These are phyloP conservation scores for Platichthys stellatus DNA, from an alignment of 2,113 vertebrate genomes.

Conservation along the genomic window DNA sequence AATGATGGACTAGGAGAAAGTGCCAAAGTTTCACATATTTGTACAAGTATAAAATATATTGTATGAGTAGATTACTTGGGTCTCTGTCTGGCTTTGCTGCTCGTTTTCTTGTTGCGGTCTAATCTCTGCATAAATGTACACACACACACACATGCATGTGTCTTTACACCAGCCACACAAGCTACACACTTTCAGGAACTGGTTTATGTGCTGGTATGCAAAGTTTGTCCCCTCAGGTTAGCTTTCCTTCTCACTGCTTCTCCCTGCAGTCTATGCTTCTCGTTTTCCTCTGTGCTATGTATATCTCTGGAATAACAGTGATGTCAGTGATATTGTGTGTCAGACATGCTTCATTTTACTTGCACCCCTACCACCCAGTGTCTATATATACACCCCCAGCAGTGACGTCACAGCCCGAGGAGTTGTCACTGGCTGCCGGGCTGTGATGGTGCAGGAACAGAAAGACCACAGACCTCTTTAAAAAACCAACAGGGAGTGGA, in stretches of 20 bases:
- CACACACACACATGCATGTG: neutral
- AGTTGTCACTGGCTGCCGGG: neutral
- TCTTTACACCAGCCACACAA: neutral
- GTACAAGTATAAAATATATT: neutral
- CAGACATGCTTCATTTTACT: slow-evolving; percentile 13
- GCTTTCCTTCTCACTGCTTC: slow-evolving; percentile 1
- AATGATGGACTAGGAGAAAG: slow-evolving; percentile 43
- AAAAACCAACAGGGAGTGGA: slow-evolving; percentile 48
- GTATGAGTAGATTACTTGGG: slow-evolving; percentile 57
- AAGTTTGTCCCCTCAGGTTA: slow-evolving; percentile 36
- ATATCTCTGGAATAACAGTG: slow-evolving; percentile 66
- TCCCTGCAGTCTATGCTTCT: slow-evolving; percentile 6
- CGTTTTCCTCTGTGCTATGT: slow-evolving; percentile 40
- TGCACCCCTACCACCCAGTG: slow-evolving; percentile 37
- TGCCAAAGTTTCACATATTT: slow-evolving; percentile 62
- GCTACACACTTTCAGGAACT: slow-evolving; percentile 9
- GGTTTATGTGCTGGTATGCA: slow-evolving; percentile 25
- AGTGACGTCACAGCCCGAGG: slow-evolving; percentile 43
- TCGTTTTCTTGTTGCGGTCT: slow-evolving; percentile 56
- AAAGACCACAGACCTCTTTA: slow-evolving; percentile 19
- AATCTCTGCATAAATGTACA: slow-evolving; percentile 21
- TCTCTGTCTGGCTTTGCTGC: slow-evolving; percentile 44
- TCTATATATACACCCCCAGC: slow-evolving; percentile 47
- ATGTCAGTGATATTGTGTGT: slow-evolving; percentile 52
- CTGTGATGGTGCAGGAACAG: slow-evolving; percentile 16